Percentiles rank a stretch among this genome's conserved stretches.
Evolutionary conservation across 2,797 vertebrate genomes (phyloP).

Genomic region (Artibeus lituratus): DNA sequence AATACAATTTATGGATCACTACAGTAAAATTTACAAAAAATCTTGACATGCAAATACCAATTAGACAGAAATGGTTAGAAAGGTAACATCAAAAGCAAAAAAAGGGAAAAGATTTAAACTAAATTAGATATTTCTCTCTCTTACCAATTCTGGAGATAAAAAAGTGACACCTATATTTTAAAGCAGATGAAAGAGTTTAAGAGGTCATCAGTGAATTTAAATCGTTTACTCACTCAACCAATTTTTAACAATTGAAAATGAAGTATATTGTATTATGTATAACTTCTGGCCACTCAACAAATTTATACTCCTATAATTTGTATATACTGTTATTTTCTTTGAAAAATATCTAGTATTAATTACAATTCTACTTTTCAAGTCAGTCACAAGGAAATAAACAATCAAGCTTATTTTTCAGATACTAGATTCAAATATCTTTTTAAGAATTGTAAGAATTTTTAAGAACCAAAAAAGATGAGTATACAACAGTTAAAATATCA

Average conservation of each 20-base stretch:
- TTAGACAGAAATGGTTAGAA: background rate
- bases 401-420: background rate
- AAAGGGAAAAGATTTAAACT: background rate
- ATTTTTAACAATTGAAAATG: background rate
- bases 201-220: conserved; percentile 20
- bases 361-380: background rate
- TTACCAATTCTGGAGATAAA: background rate
- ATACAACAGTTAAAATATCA: background rate
- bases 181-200: background rate
- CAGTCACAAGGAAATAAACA: background rate
- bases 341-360: conserved; percentile 35
- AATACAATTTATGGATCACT: background rate
- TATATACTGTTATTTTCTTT: background rate
- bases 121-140: background rate
- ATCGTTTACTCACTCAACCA: background rate
- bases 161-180: background rate
- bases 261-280: conserved; percentile 12
- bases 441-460: too few relatives aligned
- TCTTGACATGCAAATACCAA: background rate
- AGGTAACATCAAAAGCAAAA: conserved; percentile 21
- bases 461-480: background rate
- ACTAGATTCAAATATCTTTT: background rate
- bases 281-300: conserved; percentile 3
- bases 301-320: background rate
- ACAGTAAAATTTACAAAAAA: background rate